These are phyloP conservation scores for Salvator merianae DNA, from an alignment of 2,113 vertebrate species.

Conservation along the genomic window DNA sequence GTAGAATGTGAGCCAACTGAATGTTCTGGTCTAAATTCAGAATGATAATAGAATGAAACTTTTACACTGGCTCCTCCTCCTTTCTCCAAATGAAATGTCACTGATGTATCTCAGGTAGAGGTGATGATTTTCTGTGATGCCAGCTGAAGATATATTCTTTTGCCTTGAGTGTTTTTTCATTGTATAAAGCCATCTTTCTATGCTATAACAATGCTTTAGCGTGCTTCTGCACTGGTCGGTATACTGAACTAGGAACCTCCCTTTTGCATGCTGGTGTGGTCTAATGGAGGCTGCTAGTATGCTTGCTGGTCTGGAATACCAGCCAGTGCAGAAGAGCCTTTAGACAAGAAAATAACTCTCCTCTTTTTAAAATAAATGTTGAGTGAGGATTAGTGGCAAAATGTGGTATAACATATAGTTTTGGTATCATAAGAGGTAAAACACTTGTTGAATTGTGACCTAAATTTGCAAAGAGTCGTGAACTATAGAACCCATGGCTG, in stretches of 20 bases:
- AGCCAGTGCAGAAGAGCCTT: no score
- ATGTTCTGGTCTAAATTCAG: not conserved
- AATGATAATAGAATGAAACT: not conserved
- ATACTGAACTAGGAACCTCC: not conserved
- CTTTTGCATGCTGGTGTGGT: not conserved
- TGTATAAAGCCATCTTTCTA: no score
- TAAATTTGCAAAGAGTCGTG: not conserved
- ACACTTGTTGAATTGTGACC: not conserved
- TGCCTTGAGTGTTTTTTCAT: not conserved
- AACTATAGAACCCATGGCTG: not conserved
- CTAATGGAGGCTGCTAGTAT: not conserved
- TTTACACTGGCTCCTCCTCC: not conserved
- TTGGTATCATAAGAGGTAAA: not conserved
- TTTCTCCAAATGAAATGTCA: not conserved
- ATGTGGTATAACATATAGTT: not conserved
- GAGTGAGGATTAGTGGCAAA: no score
- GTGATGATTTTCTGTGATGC: not conserved
- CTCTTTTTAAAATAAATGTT: no score
- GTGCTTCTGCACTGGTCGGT: not conserved
- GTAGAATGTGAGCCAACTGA: not conserved
- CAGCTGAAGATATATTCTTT: not conserved
- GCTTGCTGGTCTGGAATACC: not conserved
- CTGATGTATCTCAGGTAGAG: not conserved
- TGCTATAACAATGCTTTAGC: not conserved
- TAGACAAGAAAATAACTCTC: no score